A percentile compares a stretch with the other conserved stretches of the same genome.
These are phyloP conservation scores for Mionectes olivaceus DNA, from an alignment of 2,797 vertebrate species.

Conservation along the genomic window DNA sequence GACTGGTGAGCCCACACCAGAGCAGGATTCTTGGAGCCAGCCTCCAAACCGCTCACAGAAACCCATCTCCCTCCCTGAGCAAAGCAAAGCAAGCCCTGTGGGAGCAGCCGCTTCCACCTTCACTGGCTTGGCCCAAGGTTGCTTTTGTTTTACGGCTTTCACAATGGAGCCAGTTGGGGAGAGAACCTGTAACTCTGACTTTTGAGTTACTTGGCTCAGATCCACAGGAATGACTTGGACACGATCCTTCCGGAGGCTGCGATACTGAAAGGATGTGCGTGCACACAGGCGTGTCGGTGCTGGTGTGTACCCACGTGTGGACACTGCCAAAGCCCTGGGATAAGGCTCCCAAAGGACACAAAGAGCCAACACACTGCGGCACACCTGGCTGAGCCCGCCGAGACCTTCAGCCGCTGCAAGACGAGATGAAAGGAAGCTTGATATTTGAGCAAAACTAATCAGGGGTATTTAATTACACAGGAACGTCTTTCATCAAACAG, in stretches of 20 bases:
- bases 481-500: slow-evolving; percentile 73
- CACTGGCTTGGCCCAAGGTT: neutral
- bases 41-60: rapidly evolving
- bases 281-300: neutral
- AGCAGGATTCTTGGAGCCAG: neutral
- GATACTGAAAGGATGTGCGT: neutral
- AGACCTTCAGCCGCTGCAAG: neutral
- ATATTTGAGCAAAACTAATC: slow-evolving; percentile 73
- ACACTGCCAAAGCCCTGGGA: neutral
- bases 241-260: neutral
- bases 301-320: rapidly evolving
- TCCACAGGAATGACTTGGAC: neutral
- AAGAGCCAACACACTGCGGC: neutral
- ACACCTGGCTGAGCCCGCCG: slow-evolving; percentile 15
- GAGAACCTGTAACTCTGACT: neutral
- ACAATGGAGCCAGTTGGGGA: slow-evolving; percentile 24
- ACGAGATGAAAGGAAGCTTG: slow-evolving; percentile 55
- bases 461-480: slow-evolving; percentile 76
- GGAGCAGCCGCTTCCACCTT: neutral
- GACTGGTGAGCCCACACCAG: neutral
- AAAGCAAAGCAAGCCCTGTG: neutral
- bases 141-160: neutral
- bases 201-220: slow-evolving; percentile 18
- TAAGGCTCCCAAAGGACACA: neutral
- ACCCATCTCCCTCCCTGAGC: rapidly evolving